Conservation (phyloP, 2,113 vertebrate genomes). For the Eublepharis macularius region DNA sequence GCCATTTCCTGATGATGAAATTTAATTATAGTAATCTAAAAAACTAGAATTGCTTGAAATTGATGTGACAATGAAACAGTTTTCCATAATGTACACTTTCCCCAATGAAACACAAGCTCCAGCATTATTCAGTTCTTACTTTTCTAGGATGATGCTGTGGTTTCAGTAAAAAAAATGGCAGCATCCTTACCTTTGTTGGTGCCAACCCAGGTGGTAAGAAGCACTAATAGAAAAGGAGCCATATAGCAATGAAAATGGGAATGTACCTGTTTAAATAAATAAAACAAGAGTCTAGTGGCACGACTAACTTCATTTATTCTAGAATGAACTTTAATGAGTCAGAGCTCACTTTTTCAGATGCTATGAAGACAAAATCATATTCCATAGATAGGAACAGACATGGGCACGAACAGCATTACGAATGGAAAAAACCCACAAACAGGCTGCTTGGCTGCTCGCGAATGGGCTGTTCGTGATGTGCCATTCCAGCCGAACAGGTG, state of each 20-base stretch:
- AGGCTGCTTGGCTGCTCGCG: too few relatives aligned
- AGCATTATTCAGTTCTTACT: background rate
- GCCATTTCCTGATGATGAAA: background rate
- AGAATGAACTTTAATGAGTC: too few relatives aligned
- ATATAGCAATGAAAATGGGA: background rate
- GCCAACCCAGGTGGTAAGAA: background rate
- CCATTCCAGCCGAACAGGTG: too few relatives aligned
- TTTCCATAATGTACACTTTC: background rate
- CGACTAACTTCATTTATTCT: too few relatives aligned
- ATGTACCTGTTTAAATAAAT: background rate
- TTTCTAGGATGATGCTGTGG: too few relatives aligned
- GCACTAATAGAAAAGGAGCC: background rate
- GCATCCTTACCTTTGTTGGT: background rate
- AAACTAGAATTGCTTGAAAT: background rate
- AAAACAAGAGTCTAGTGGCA: background rate
- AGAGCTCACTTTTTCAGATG: too few relatives aligned
- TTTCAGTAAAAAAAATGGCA: background rate
- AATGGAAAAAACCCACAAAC: too few relatives aligned
- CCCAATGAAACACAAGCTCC: background rate
- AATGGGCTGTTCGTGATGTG: too few relatives aligned
- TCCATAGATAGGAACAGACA: too few relatives aligned
- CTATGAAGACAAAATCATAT: too few relatives aligned
- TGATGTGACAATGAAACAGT: background rate
- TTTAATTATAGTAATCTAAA: background rate
- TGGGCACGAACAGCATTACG: too few relatives aligned